Evolutionary conservation across 2,797 vertebrate species (phyloP).

Genomic region (Lacerta bilineata): DNA sequence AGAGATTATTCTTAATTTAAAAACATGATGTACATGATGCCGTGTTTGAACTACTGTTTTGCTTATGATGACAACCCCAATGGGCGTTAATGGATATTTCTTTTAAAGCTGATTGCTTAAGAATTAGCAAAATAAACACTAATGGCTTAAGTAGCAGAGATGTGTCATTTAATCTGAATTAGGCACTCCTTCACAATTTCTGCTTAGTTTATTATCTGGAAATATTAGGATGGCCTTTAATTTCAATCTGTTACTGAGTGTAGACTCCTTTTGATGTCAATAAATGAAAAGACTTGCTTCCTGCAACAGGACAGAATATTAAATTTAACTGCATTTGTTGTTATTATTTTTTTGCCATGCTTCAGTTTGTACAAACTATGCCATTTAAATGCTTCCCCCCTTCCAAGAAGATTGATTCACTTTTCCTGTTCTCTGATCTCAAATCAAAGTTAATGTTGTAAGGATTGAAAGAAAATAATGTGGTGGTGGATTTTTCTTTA

Average conservation of each 20-base stretch:
- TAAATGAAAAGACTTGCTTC: not conserved
- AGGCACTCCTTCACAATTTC: not conserved
- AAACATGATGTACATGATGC: not conserved
- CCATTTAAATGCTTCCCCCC: not conserved
- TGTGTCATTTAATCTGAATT: not conserved
- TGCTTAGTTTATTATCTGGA: too few species aligned
- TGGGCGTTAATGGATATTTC: not conserved
- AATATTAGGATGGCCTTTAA: not conserved
- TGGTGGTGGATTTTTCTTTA: constrained; percentile 37
- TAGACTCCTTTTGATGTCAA: not conserved
- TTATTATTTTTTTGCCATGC: too few species aligned
- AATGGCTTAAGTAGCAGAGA: not conserved
- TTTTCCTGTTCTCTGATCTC: not conserved
- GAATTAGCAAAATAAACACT: not conserved
- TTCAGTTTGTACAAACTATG: not conserved
- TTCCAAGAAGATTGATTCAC: not conserved
- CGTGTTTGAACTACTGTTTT: not conserved
- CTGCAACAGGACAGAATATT: not conserved
- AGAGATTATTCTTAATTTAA: not conserved
- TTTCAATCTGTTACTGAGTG: not conserved
- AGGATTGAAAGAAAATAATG: constrained; percentile 10
- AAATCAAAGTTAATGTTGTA: not conserved
- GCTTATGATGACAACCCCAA: not conserved
- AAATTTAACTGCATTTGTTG: not conserved
- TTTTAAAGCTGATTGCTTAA: not conserved